Base-by-base conservation (phyloP, 2,888 invertebrate genomes). In the Malthinus flaveolus region DNA sequence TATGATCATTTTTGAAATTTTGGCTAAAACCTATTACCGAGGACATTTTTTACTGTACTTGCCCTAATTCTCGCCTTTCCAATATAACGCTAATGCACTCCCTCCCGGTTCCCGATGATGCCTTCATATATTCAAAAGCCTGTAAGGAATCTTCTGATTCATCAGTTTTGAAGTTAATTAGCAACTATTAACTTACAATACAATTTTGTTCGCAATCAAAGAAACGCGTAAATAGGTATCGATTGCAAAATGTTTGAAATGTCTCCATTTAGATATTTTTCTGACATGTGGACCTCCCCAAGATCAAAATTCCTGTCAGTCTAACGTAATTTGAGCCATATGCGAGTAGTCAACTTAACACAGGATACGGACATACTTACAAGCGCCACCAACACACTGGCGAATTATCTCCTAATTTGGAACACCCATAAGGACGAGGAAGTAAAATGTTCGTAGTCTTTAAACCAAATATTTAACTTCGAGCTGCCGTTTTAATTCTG, bases 241-340 rank as follows among this genome's bases (percentile, higher is more conserved):
- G 15, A 15, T 42, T 42, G 39, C 39, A 42, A 42, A 15, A 15
- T 13, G 15, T 39, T 39, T 39, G 11, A 39, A 39, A 15, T n/a
- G n/a, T n/a, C n/a, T n/a, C n/a, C n/a, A n/a, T 13, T 23, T 23
- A n/a, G 15, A 59, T 50, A 13, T 46, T 50, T 53, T 54, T 23
- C 2, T 63, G 66, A 63, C 63, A 65, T 68, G 62, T 58, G 61
- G 68, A 68, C 68, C 68, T 68, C 66, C 68, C 67, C 23, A 59
- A 61, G 59, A 62, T 64, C 58, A 47, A 56, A 55, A 55, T 53
- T 61, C 59, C 63, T 63, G 68, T 65, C 68, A 66, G 59, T 68
- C 64, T 61, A 56, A 50, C 51, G 68, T 58, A 65, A 66, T 60
- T 48, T 61, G 65, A 66, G 64, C 64, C 67, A 66, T 65, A 61